phyloP scores from a whole-genome alignment of 2,888 invertebrate genomes.

The Arctia plantaginis region DNA sequence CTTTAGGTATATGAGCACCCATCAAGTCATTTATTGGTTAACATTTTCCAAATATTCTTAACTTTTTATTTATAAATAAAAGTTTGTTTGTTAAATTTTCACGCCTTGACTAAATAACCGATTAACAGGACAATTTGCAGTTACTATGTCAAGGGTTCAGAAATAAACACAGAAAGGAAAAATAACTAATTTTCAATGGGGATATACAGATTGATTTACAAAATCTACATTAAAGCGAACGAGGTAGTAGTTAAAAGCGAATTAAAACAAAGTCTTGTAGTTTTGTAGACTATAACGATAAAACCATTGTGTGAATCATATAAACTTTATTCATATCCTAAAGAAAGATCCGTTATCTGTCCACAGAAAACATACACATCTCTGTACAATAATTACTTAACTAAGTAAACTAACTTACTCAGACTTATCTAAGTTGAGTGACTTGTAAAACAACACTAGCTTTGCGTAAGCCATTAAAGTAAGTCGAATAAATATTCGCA shows the following conservation, averaged over 20 bases:
- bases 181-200: no score
- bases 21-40: no score
- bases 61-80: no score
- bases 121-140: no score
- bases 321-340: conserved; percentile 5
- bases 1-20: no score
- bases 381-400: conserved; percentile 33
- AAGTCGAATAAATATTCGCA: conserved; percentile 11
- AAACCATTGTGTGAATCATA: background rate
- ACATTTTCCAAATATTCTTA: no score
- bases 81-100: no score
- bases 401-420: conserved; percentile 23
- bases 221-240: no score
- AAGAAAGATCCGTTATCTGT: conserved; percentile 19
- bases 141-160: no score
- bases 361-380: conserved; percentile 18
- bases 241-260: background rate
- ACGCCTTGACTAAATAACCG: no score
- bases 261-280: background rate
- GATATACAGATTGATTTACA: no score
- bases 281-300: background rate
- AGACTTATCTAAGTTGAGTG: conserved; percentile 19
- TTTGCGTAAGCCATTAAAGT: conserved; percentile 10
- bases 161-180: no score
- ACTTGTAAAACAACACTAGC: background rate